Conservation (phyloP, 1,140 invertebrate species). For the Chironomus tepperi region DNA sequence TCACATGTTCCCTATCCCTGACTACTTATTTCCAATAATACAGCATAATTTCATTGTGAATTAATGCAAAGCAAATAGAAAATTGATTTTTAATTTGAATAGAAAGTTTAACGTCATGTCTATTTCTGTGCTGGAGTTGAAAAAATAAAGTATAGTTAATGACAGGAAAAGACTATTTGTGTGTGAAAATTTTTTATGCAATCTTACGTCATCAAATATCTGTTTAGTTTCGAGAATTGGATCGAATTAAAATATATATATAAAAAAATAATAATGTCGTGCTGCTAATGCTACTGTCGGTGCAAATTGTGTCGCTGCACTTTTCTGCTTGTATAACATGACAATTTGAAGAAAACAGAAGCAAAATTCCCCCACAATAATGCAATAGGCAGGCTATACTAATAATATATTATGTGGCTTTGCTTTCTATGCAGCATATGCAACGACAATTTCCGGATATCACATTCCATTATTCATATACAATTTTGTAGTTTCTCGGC, state of each 20-base stretch:
- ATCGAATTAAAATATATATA: not conserved
- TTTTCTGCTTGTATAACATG: slow-evolving; percentile 23
- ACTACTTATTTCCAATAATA: no score
- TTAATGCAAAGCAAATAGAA: no score
- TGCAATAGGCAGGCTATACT: not conserved
- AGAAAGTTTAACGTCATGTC: no score
- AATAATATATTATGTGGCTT: not conserved
- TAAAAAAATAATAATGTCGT: not conserved
- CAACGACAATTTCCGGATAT: slow-evolving; percentile 3
- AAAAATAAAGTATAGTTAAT: no score
- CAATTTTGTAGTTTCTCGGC: not conserved
- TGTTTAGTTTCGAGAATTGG: not conserved
- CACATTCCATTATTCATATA: slow-evolving; percentile 10
- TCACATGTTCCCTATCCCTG: no score
- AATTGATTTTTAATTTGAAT: no score
- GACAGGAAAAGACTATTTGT: slow-evolving; percentile 2
- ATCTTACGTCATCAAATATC: slow-evolving; percentile 17
- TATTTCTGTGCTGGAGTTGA: no score
- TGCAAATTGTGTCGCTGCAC: slow-evolving; percentile 11
- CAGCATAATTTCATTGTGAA: no score
- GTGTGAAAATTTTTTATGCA: not conserved
- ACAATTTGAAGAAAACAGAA: not conserved
- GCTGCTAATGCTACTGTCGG: not conserved
- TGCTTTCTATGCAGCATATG: not conserved
- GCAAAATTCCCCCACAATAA: slow-evolving; percentile 18